phyloP scores from a whole-genome alignment of 2,888 invertebrate genomes.

The Euzophera pinguis region DNA sequence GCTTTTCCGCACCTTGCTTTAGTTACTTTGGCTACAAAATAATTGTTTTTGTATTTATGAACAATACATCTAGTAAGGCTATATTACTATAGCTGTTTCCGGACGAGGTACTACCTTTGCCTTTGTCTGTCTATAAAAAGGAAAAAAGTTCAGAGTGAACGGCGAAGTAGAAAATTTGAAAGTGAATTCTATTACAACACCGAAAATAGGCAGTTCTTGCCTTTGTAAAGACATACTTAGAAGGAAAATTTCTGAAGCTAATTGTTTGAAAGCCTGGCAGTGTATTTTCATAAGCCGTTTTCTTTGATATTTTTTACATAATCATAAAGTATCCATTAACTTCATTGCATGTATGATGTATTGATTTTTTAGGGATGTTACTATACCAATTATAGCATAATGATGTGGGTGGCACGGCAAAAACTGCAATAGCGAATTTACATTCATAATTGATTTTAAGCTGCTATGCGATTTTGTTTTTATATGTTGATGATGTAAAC shows the following conservation, averaged over 20 bases:
- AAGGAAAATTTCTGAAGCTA: no score
- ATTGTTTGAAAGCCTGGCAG: no score
- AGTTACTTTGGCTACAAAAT: background rate
- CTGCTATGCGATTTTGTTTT: conserved; percentile 20
- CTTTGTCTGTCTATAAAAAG: conserved; percentile 11
- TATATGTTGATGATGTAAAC: background rate
- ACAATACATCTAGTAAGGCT: background rate
- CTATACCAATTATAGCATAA: background rate
- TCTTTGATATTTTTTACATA: no score
- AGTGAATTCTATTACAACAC: conserved; percentile 35
- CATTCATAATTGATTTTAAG: conserved; percentile 22
- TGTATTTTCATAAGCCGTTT: no score
- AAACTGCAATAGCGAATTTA: conserved; percentile 20
- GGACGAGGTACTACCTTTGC: background rate
- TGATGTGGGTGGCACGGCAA: conserved; percentile 4
- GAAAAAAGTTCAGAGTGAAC: conserved; percentile 30
- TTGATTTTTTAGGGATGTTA: background rate
- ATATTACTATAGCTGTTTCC: no score
- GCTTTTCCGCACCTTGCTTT: background rate
- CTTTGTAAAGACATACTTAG: no score
- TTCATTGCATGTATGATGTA: background rate
- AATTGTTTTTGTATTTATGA: background rate
- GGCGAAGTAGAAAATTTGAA: conserved; percentile 30
- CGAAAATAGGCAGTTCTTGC: conserved; percentile 4
- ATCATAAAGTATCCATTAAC: background rate